Percentiles rank a stretch among this genome's conserved stretches.
Evolutionary conservation across 2,888 invertebrate species (phyloP).

Genomic region (Drosophila rellima): DNA sequence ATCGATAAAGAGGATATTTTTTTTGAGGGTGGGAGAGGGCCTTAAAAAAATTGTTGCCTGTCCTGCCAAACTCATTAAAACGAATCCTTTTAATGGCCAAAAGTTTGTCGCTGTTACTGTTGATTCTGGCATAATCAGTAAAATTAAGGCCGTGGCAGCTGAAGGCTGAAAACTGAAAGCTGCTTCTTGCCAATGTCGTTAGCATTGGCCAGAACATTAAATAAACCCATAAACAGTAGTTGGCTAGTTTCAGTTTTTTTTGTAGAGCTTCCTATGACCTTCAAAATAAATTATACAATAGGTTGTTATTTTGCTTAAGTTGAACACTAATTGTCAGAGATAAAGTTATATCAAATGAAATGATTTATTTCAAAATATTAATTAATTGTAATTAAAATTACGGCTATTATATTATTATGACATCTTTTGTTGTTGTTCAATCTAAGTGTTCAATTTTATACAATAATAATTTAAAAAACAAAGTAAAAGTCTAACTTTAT

Average conservation of each 20-base stretch:
- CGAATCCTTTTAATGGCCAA: slow-evolving; percentile 81
- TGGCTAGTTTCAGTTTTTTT: slow-evolving; percentile 33
- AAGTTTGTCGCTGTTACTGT: slow-evolving; percentile 59
- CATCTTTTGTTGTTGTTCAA: background rate
- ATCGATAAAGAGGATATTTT: slow-evolving; percentile 43
- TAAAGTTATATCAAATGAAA: slow-evolving; percentile 4
- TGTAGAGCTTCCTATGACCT: slow-evolving; percentile 32
- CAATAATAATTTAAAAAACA: background rate
- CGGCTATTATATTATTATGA: background rate
- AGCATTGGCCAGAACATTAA: slow-evolving; percentile 53
- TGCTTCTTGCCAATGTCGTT: slow-evolving; percentile 74
- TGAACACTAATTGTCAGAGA: slow-evolving; percentile 18
- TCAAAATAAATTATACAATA: slow-evolving; percentile 12
- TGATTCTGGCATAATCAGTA: slow-evolving; percentile 72
- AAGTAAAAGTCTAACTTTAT: background rate
- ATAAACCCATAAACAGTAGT: slow-evolving; percentile 50
- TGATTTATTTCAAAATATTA: slow-evolving; percentile 20
- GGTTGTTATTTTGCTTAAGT: slow-evolving; percentile 3
- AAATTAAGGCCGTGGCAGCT: slow-evolving; percentile 75
- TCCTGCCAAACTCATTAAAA: slow-evolving; percentile 78
- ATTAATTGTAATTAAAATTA: background rate
- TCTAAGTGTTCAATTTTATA: background rate
- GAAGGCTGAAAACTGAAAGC: slow-evolving; percentile 50
- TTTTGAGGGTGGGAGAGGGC: slow-evolving; percentile 6
- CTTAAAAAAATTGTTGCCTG: slow-evolving; percentile 50